Base-by-base conservation (phyloP, 2,888 invertebrate species). In the Dynastes maya region DNA sequence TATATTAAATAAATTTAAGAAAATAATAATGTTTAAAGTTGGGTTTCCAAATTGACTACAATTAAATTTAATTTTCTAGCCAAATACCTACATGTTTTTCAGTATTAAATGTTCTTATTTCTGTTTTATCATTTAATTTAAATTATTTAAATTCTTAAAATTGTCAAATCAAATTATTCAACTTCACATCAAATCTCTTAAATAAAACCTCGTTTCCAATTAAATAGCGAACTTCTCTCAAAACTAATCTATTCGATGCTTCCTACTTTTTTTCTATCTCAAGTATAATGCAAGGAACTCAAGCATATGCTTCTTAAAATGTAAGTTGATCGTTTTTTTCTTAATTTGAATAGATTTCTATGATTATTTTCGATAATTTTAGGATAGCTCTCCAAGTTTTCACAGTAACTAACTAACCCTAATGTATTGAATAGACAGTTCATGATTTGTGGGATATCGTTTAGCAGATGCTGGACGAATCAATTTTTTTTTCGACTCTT, bases 241-340 rank as follows among this genome's bases (percentile, higher is more conserved):
- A 32, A 61, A 61, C 58, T 72, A 22, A 58, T 71, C 72, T 72
- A 58, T 58, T 58, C 16, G 58, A 55, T 72, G 72, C 16, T 72
- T 58, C 72, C 37, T 37, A 72, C 40, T 58, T 72, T 72, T 72
- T 72, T 61, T 32, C 53, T 45, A 8, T 49, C 49, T 49, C 3
- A 49, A 22, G 49, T 8, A 49, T 11, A 49, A 22, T 45, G 9
- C 9, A 22, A 8, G 67, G 45, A 67, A 67, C 49, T 67, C 8
- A 67, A 67, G 16, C 45, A 45, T 49, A 67, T 45, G 45, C 27
- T 45, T 22, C 16, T 22, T 49, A 49, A 45, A 45, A 16, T 67
- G 45, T 67, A 49, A 67, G 27, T 67, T 45, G 11, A 45, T 8
- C 45, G 11, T 45, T 45, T 45, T 8, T 67, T 16, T 49, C 6